Evolutionary conservation across 2,888 invertebrate genomes (phyloP), one percentile per base, ranked within the genome.

Genomic region (Plutella xylostella): DNA sequence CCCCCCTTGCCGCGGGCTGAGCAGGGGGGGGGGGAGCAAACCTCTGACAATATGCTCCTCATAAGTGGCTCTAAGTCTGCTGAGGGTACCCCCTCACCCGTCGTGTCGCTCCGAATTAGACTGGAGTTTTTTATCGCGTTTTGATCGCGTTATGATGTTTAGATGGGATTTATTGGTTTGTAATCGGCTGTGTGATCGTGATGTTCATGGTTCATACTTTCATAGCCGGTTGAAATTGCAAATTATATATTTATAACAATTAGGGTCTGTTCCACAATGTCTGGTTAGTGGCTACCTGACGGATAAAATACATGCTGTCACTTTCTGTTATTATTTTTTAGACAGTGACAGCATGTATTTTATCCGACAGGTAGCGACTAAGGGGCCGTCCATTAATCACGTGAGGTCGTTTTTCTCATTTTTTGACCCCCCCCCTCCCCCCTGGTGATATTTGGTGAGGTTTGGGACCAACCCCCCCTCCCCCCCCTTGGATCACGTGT

Each of bases 1-100:
- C 50, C 54, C 49, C 54, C 46, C 52, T 7, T 9, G 20, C 42
- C 6, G 21, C 40, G 34, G 45, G 52, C 46, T 41, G 42, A 34
- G 30, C 33, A n/a, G n/a, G n/a, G n/a, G n/a, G n/a, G n/a, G n/a
- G n/a, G n/a, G n/a, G n/a, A n/a, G n/a, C n/a, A n/a, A n/a, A n/a
- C 45, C 7, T 21, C 37, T 39, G n/a, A 15, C 35, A 37, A 37
- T 37, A 37, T 37, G 37, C 37, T 37, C 20, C 12, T 37, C 19
- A 19, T 20, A 19, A 20, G 19, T 15, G 33, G n/a, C 33, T 7
- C 33, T 33, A 0, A 33, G 2, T 15, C 30, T 14, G 12, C 30
- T 5, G 30, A n/a, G n/a, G 2, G n/a, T 6, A 28, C 11, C 3
- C 28, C 28, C 28, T n/a, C 28, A 12, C n/a, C n/a, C n/a, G 9